These are phyloP conservation scores for Lasioglossum lativentre DNA, from an alignment of 2,888 invertebrate species.

Conservation along the genomic window DNA sequence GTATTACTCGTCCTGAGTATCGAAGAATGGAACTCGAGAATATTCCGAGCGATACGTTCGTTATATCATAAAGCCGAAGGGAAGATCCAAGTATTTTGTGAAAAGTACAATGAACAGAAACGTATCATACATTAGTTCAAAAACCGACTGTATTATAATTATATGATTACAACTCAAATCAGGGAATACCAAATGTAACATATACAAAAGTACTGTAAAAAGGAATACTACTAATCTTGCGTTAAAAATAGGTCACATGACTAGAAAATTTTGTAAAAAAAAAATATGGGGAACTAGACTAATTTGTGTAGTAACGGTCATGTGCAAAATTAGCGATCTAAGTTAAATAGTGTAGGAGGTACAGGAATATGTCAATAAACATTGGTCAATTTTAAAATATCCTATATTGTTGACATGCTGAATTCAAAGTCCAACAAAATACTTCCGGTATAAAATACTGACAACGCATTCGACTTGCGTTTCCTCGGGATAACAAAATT, in stretches of 20 bases:
- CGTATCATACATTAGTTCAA: slow-evolving; percentile 57
- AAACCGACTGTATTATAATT: slow-evolving; percentile 56
- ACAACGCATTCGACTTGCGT: not conserved
- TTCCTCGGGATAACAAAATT: slow-evolving; percentile 1
- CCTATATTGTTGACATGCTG: slow-evolving; percentile 20
- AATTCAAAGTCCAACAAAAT: slow-evolving; percentile 1
- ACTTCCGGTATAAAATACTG: slow-evolving; percentile 25
- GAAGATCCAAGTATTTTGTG: slow-evolving; percentile 61
- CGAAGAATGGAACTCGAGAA: slow-evolving; percentile 5
- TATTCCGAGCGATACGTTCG: slow-evolving; percentile 23
- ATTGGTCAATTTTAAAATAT: slow-evolving; percentile 68
- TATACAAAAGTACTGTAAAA: slow-evolving; percentile 57
- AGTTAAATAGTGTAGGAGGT: slow-evolving; percentile 50
- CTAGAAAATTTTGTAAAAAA: slow-evolving; percentile 59
- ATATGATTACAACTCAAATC: slow-evolving; percentile 63
- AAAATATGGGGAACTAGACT: slow-evolving; percentile 13
- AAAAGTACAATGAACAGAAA: slow-evolving; percentile 66
- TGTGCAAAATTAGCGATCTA: slow-evolving; percentile 46
- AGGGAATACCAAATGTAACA: slow-evolving; percentile 66
- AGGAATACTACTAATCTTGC: slow-evolving; percentile 32
- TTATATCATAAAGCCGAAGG: slow-evolving; percentile 25
- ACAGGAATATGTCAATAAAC: slow-evolving; percentile 69
- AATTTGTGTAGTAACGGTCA: slow-evolving; percentile 37
- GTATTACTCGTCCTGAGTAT: not conserved
- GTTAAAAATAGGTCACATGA: slow-evolving; percentile 35